Evolutionary conservation across 2,113 vertebrate genomes (phyloP).

Genomic region (Daphoenositta chrysoptera): DNA sequence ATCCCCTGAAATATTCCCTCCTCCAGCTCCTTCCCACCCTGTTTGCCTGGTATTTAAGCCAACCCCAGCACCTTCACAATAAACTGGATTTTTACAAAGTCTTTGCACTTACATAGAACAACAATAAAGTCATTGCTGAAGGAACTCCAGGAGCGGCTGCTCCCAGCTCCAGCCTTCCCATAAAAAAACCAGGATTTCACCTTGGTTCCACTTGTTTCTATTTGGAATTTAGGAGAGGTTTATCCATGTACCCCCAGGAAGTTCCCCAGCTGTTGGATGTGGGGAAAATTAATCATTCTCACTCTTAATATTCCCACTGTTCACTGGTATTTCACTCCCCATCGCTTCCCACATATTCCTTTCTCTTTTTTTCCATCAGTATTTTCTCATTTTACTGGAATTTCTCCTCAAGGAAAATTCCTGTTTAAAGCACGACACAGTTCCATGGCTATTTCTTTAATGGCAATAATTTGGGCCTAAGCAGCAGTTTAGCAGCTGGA

Average conservation of each 20-base stretch:
- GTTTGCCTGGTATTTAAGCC: fast-evolving
- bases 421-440: not conserved
- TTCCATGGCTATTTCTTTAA: not conserved
- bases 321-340: not conserved
- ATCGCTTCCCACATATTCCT: fast-evolving
- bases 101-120: fast-evolving
- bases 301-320: fast-evolving
- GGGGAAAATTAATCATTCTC: not conserved
- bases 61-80: not conserved
- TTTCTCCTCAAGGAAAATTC: not conserved
- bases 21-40: not conserved
- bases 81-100: not conserved
- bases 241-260: not conserved
- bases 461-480: not conserved
- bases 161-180: not conserved
- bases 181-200: not conserved
- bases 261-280: not conserved
- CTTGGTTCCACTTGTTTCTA: not conserved
- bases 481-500: not conserved
- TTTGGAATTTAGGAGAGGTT: not conserved
- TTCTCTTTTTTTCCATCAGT: not conserved
- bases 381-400: not conserved
- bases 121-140: fast-evolving
- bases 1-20: not conserved
- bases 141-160: not conserved